Conservation (phyloP, 2,113 vertebrate species). For the Mesembrinibis cayennensis region DNA sequence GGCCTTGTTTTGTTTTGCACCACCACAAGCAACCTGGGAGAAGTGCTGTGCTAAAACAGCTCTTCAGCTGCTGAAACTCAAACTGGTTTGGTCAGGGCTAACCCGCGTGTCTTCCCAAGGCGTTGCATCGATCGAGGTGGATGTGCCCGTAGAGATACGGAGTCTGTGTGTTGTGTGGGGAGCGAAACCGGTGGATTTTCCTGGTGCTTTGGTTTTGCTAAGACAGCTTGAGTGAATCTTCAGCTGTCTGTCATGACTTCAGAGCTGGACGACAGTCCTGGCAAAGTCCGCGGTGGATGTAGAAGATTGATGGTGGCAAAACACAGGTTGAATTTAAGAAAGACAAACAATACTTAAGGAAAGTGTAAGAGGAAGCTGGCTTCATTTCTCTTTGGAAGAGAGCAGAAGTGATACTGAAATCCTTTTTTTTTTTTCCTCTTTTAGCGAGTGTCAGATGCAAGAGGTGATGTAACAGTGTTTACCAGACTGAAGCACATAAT, state of each 20-base stretch:
- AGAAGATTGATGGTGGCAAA: not conserved
- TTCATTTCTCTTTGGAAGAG: constrained; percentile 1
- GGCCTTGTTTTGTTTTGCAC: not conserved
- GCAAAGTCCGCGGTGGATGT: not conserved
- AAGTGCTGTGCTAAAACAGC: not conserved
- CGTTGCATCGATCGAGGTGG: not conserved
- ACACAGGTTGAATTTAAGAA: not conserved
- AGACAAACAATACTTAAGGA: constrained; percentile 2
- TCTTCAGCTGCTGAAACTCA: not conserved
- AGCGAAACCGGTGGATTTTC: not conserved
- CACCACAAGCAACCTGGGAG: not conserved
- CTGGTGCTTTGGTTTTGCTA: not conserved
- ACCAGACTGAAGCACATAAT: constrained; percentile 25
- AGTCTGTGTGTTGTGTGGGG: rapidly evolving
- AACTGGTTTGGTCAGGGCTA: not conserved
- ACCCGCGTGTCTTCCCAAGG: rapidly evolving
- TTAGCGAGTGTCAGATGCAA: not conserved
- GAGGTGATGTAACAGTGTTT: constrained; percentile 54
- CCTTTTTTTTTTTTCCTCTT: not conserved
- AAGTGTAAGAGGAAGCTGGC: not conserved
- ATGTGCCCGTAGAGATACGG: not conserved
- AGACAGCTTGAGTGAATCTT: not conserved
- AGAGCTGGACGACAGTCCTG: not conserved
- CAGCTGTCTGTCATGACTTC: not conserved
- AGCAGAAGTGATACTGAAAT: constrained; percentile 36